A percentile compares a stretch with the other conserved stretches of the same genome.
phyloP scores from a whole-genome alignment of 2,888 invertebrate species.

The Acleris literana region DNA sequence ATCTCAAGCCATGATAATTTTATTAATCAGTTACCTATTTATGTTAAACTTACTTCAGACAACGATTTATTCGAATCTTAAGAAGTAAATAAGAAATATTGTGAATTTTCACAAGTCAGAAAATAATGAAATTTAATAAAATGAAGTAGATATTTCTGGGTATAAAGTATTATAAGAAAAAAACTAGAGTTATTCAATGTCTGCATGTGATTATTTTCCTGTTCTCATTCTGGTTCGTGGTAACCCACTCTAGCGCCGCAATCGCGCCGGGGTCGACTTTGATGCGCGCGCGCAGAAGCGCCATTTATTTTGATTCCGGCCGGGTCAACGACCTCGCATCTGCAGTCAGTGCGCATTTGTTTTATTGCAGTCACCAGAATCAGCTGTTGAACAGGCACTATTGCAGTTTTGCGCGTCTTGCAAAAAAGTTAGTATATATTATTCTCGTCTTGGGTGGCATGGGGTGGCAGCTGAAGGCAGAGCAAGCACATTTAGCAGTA shows the following conservation, averaged over 20 bases:
- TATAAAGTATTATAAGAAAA: background rate
- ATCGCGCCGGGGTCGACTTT: conserved; percentile 49
- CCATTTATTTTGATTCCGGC: conserved; percentile 49
- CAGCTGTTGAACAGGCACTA: conserved; percentile 21
- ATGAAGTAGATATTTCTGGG: no score
- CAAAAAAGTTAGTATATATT: conserved; percentile 13
- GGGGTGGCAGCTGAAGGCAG: no score
- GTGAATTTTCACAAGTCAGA: no score
- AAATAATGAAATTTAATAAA: no score
- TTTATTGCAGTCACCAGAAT: conserved; percentile 30
- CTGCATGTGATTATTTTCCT: conserved; percentile 4
- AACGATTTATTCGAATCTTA: no score
- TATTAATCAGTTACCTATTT: no score
- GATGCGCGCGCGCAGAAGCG: conserved; percentile 53
- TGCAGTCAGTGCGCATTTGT: conserved; percentile 49
- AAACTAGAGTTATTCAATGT: background rate
- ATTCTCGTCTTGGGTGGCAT: background rate
- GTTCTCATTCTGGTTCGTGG: conserved; percentile 12
- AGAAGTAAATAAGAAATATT: no score
- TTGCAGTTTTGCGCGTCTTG: background rate
- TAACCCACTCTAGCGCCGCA: conserved; percentile 39
- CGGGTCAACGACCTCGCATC: conserved; percentile 44
- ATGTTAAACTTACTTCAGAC: no score
- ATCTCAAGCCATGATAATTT: no score
- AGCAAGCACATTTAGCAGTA: no score